A percentile compares a stretch with the other conserved stretches of the same genome.
Conservation (phyloP, 1,140 invertebrate genomes). For the Bathynomus jamesi region DNA sequence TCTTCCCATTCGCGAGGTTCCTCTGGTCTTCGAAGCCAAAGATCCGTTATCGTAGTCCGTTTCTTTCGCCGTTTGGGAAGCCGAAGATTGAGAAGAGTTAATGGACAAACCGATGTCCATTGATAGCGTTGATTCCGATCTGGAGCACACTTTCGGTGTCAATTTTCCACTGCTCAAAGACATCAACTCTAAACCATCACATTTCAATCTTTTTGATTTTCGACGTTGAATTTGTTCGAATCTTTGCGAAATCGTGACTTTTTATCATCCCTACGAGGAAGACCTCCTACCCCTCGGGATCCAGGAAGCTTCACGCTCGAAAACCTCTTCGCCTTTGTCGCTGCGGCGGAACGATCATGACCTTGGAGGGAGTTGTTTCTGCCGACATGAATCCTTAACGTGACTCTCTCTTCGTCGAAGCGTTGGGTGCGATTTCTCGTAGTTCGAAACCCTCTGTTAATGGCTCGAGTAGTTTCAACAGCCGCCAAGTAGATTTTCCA, state of each 20-base stretch:
- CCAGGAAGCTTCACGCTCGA: constrained; percentile 11
- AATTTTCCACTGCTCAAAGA: constrained; percentile 2
- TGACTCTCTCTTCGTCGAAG: constrained; percentile 65
- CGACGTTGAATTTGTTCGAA: background rate
- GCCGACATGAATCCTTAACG: constrained; percentile 82
- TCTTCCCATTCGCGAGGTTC: constrained; percentile 63
- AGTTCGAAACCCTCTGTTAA: constrained; percentile 86
- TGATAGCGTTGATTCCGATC: constrained; percentile 6
- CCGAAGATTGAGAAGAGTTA: constrained; percentile 8
- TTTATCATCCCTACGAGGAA: constrained; percentile 9
- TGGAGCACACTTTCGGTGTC: background rate
- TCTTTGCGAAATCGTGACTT: background rate
- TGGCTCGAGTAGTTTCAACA: constrained; percentile 76
- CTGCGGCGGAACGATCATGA: constrained; percentile 27
- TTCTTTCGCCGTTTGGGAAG: background rate
- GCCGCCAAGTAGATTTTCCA: constrained; percentile 90
- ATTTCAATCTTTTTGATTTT: constrained; percentile 1
- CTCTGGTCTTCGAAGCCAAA: constrained; percentile 30
- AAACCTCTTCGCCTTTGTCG: constrained; percentile 32
- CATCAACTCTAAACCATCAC: constrained; percentile 5
- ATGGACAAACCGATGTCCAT: constrained; percentile 2
- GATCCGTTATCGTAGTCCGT: constrained; percentile 28
- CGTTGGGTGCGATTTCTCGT: constrained; percentile 55
- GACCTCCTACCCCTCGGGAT: background rate
- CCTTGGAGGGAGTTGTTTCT: constrained; percentile 43